Evolutionary conservation across 2,797 vertebrate genomes (phyloP), one percentile per base, ranked within the genome.

Genomic region (Hirundo rustica): DNA sequence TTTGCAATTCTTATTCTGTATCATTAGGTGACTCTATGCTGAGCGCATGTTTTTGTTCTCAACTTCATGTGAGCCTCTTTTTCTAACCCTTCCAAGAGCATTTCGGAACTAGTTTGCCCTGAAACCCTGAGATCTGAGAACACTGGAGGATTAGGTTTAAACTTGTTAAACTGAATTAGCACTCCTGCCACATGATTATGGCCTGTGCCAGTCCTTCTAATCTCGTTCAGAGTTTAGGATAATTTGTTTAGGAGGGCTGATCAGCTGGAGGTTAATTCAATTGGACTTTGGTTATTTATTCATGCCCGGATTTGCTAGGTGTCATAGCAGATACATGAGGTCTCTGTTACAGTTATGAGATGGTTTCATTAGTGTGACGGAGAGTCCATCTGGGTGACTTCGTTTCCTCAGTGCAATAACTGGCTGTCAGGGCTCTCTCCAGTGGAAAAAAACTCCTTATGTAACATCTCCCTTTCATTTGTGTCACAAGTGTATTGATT

Each of bases 211-310:
- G 85, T 95, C 95, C 94, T 96, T 95, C 95, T 97, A 96, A 98
- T 97, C 97, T 97, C 38, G 55, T 96, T 97, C 88, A 64, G 97
- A 94, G 94, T 94, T 85, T 58, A 60, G 96, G 92, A 84, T 98
- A 98, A 98, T 98, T 97, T 97, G 95, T 96, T 97, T 97, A 97
- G 97, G 95, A 96, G 96, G 91, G 94, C 97, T 94, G 96, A 97
- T 97, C 97, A 95, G 96, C 78, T 94, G 96, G 95, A 97, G 97
- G 98, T 97, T 98, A 98, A 98, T 98, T 97, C 97, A 97, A 97
- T 98, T 97, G 98, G 97, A 96, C 96, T 91, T 85, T 78, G 94
- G 95, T 97, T 97, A 96, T 96, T 97, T 95, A 97, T 97, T 96
- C 95, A 97, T 97, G 97, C 96, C 95, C 3, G 13, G 92, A 97